Evolutionary conservation across 1,140 invertebrate species (phyloP), one percentile per base, ranked within the genome.

Genomic region (Nephila pilipes): DNA sequence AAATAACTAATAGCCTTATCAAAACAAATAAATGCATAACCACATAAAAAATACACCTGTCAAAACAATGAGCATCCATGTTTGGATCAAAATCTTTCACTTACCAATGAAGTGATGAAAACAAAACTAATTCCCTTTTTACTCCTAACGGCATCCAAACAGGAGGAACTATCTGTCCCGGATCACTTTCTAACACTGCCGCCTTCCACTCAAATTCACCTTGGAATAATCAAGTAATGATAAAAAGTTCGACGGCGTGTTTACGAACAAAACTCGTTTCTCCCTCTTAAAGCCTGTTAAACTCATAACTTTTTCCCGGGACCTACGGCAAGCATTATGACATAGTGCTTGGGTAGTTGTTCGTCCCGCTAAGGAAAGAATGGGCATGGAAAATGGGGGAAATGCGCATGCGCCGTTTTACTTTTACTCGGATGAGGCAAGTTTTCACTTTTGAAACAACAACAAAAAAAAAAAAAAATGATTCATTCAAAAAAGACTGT

Each of bases 291-390:
- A 29, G 63, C 69, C 69, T 75, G 29, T 75, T 75, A 18, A 75
- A 75, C 29, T 75, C 69, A 75, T 75, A 75, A 75, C 69, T 75
- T 75, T 46, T 46, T 75, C 18, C 80, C 36, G 5, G 80, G 46
- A 38, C n/a, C 69, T 14, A 22, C 69, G 69, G 69, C 25, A 22
- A 5, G 83, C 83, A 60, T 85, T 85, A 55, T 85, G 55, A 58
- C 57, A 85, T 60, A 46, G 80, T n/a, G 32, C 69, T 29, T 75
- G 69, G 32, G 69, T 36, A 36, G 29, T 75, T 32, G 69, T 75
- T 75, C 38, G 80, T 81, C 80, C 80, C 80, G 80, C 18, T 32
- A 75, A 36, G 69, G 69, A 65, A 69, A 75, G 14, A 75, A 75
- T 36, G 32, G 12, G 69, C 69, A 75, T 75, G 69, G 29, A 6